A percentile compares a stretch with the other conserved stretches of the same genome.
phyloP scores from a whole-genome alignment of 1,140 invertebrate species.

The Brachionus plicatilis region DNA sequence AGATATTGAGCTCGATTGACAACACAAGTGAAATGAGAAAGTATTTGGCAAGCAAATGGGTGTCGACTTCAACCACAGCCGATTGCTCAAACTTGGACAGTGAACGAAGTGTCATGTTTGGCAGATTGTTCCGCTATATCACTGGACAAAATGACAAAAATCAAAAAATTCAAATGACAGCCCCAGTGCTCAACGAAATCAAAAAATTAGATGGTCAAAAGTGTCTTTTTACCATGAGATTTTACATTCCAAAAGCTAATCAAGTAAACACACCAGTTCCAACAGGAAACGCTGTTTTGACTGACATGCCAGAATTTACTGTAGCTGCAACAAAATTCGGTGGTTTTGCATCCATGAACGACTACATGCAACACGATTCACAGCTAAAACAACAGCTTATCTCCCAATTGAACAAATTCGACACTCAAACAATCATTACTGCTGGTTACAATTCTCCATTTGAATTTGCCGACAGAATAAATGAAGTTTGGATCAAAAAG shows the following conservation, averaged over 20 bases:
- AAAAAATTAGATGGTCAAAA: constrained; percentile 9
- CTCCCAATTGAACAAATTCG: background rate
- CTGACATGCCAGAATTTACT: background rate
- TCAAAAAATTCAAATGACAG: constrained; percentile 7
- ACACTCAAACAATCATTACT: background rate
- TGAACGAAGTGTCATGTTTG: background rate
- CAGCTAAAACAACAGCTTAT: background rate
- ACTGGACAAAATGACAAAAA: constrained; percentile 4
- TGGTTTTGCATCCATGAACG: constrained; percentile 9
- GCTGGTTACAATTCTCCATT: constrained; percentile 18
- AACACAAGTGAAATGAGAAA: background rate
- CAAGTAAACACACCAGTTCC: background rate
- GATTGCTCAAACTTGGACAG: background rate
- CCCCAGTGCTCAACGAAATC: background rate
- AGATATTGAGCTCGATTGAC: background rate
- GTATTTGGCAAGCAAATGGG: constrained; percentile 11
- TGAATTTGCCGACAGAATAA: background rate
- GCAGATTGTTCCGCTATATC: background rate
- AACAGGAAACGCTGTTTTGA: background rate
- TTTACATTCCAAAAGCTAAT: constrained; percentile 16
- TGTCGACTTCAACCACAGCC: background rate
- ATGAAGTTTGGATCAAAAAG: background rate
- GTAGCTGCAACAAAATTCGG: background rate
- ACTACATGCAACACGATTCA: background rate
- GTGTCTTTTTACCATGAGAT: constrained; percentile 15